phyloP scores from a whole-genome alignment of 1,140 invertebrate species.

The Matsumurasca onukii region DNA sequence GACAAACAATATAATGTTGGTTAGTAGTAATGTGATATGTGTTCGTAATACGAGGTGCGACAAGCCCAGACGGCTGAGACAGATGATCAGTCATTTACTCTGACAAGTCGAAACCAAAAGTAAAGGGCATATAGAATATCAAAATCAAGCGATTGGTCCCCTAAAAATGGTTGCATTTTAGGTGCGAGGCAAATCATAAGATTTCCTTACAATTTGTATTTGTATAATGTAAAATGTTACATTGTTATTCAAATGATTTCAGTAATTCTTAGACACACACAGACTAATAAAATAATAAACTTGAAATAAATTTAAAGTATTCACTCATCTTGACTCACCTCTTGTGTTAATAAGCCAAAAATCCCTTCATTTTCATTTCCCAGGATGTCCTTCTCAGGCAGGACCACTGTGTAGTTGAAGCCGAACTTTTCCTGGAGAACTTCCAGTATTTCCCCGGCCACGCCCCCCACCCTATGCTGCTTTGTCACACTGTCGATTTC shows the following conservation, averaged over 20 bases:
- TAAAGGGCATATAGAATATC: too few relatives aligned
- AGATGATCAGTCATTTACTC: too few relatives aligned
- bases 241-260: too few relatives aligned
- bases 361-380: conserved; percentile 58
- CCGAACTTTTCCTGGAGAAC: conserved; percentile 65
- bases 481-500: too few relatives aligned
- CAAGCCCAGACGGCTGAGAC: neutral
- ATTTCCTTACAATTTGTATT: too few relatives aligned
- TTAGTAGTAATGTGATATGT: neutral
- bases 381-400: conserved; percentile 58
- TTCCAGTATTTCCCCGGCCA: conserved; percentile 71
- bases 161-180: too few relatives aligned
- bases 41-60: neutral
- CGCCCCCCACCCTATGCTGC: conserved; percentile 63
- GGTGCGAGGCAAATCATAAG: too few relatives aligned
- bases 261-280: neutral
- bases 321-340: conserved; percentile 50
- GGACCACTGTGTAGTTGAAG: conserved; percentile 67
- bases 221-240: too few relatives aligned
- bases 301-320: too few relatives aligned
- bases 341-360: conserved; percentile 57
- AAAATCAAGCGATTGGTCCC: too few relatives aligned
- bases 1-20: neutral
- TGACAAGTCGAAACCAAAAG: too few relatives aligned
- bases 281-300: neutral